Evolutionary conservation across 1,140 invertebrate genomes (phyloP), one percentile per base, ranked within the genome.

Genomic region (Belonocnema kinseyi): DNA sequence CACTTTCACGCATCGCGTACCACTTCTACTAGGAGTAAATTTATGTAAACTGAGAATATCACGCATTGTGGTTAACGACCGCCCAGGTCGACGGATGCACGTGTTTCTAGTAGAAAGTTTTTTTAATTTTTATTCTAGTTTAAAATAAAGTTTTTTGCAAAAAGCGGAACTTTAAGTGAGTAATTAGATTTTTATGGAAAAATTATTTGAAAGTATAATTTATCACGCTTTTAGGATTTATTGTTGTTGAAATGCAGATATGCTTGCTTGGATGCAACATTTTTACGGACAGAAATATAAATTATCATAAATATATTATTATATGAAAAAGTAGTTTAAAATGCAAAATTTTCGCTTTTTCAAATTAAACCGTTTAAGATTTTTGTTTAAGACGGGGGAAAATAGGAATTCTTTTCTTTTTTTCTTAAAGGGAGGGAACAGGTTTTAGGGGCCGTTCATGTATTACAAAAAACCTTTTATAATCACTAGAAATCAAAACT

Each of bases 11-110:
- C 61, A 66, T 40, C 33, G 61, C 26, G 61, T 40, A 66, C 33
- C 33, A 16, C n/a, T 58, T 21, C 56, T 58, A 58, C 58, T 17
- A 66, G 14, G 61, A 66, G 46, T 66, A 66, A 66, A 66, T 66
- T 21, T 66, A 40, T 66, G 33, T 40, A 66, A 66, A 66, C n/a
- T 46, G 40, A 46, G 6, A 46, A 46, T 46, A 46, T 46, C 40
- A 46, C 40, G 61, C 61, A 66, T 66, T 66, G 33, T 16, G 16
- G 4, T 66, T 66, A 66, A 66, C 40, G 61, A 66, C 61, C 61
- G 33, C 61, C 61, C 61, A 66, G 40, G 26, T 66, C n/a, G 61
- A 66, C 61, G 61, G 61, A 66, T 66, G 58, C 58, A 61, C 58
- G 58, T 61, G 58, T 26, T 61, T 11, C 21, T 61, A 33, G 21